Evolutionary conservation across 2,113 vertebrate genomes (phyloP).

Genomic region (Phycodurus eques): DNA sequence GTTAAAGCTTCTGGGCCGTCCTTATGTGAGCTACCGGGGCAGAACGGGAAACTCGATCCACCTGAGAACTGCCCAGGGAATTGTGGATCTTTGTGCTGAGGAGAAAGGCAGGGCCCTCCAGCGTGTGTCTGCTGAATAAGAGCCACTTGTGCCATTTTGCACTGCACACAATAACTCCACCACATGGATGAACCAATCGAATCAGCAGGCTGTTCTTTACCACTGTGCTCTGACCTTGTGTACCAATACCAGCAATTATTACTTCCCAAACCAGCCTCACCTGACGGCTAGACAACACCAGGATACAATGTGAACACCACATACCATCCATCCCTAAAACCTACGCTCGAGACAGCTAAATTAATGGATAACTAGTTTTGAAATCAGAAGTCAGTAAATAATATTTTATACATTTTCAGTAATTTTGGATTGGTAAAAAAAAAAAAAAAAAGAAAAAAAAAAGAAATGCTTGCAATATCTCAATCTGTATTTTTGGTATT

Average conservation of each 20-base stretch:
- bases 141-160: slow-evolving; percentile 73
- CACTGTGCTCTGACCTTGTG: slow-evolving; percentile 43
- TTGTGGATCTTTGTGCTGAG: slow-evolving; percentile 61
- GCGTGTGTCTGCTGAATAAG: slow-evolving; percentile 73
- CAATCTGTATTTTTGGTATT: no score
- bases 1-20: slow-evolving; percentile 30
- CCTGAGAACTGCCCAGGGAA: slow-evolving; percentile 74
- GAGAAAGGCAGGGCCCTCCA: slow-evolving; percentile 60
- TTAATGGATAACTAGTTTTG: no score
- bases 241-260: slow-evolving; percentile 50
- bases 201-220: slow-evolving; percentile 44
- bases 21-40: slow-evolving; percentile 49
- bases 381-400: no score
- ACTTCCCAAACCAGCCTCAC: slow-evolving; percentile 24
- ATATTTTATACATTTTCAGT: no score
- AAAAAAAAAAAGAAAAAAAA: no score
- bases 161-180: slow-evolving; percentile 56
- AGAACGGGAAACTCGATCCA: slow-evolving; percentile 67
- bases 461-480: no score
- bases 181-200: slow-evolving; percentile 41
- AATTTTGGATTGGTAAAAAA: no score
- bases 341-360: no score
- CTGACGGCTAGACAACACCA: slow-evolving; percentile 10
- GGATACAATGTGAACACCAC: slow-evolving; percentile 12
- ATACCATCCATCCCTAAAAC: slow-evolving; percentile 10